These are phyloP conservation scores for Scomber scombrus DNA, from an alignment of 2,113 vertebrate genomes.

Conservation along the genomic window DNA sequence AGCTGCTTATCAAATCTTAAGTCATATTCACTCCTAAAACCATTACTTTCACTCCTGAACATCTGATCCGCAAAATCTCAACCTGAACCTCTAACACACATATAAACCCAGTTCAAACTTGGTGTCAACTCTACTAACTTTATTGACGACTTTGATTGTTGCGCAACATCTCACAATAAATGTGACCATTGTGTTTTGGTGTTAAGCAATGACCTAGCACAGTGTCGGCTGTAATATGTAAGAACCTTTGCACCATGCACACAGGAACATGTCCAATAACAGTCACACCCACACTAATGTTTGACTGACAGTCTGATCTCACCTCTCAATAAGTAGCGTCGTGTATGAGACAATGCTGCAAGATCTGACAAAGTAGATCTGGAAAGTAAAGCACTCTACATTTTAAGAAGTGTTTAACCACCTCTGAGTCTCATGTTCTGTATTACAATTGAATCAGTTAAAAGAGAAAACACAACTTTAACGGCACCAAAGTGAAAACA, in stretches of 20 bases:
- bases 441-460: neutral
- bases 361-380: neutral
- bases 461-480: neutral
- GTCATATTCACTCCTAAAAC: no score
- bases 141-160: neutral
- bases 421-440: no score
- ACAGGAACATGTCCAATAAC: constrained; percentile 5
- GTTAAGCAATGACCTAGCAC: neutral
- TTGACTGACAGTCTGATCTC: neutral
- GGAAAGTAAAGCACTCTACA: no score
- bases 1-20: no score
- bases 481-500: neutral
- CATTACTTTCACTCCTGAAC: neutral
- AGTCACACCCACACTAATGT: constrained; percentile 4
- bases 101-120: no score
- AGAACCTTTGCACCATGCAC: constrained; percentile 56
- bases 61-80: neutral
- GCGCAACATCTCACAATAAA: neutral
- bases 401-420: no score
- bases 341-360: neutral
- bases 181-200: neutral
- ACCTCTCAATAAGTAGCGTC: neutral
- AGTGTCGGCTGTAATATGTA: neutral
- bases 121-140: neutral
- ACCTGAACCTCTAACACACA: no score